Conservation (phyloP, 2,113 vertebrate genomes). For the Electrona antarctica region DNA sequence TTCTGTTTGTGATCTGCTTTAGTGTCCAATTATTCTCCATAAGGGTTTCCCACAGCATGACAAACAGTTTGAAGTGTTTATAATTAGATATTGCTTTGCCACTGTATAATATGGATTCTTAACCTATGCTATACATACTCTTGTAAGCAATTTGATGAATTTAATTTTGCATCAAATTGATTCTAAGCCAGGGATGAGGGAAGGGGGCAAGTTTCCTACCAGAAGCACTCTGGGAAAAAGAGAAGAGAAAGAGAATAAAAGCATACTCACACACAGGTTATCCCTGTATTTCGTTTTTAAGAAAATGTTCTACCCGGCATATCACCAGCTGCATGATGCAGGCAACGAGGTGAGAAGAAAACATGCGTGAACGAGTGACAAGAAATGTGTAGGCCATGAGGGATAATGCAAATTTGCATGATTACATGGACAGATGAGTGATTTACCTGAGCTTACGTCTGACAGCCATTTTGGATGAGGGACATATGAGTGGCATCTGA, state of each 20-base stretch:
- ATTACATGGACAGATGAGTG: conserved; percentile 78
- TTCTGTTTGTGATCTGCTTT: conserved; percentile 13
- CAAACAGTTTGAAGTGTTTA: background rate
- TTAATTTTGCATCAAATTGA: too few relatives aligned
- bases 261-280: background rate
- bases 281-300: background rate
- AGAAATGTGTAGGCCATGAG: conserved; percentile 61
- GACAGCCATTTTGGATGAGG: conserved; percentile 71
- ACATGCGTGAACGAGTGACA: conserved; percentile 71
- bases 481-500: conserved; percentile 63
- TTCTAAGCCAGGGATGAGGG: too few relatives aligned
- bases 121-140: too few relatives aligned
- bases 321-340: conserved; percentile 46
- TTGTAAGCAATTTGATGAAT: too few relatives aligned
- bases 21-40: conserved; percentile 13
- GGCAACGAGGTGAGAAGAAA: conserved; percentile 56
- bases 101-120: background rate
- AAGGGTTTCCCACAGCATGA: conserved; percentile 6
- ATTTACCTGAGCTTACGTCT: conserved; percentile 72
- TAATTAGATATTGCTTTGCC: background rate
- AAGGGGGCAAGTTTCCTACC: too few relatives aligned
- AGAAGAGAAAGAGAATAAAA: background rate
- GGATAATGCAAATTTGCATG: conserved; percentile 76
- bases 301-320: conserved; percentile 22
- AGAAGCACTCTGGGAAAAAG: background rate